These are phyloP conservation scores for Papilio demoleus DNA, from an alignment of 2,888 invertebrate genomes.

Conservation along the genomic window DNA sequence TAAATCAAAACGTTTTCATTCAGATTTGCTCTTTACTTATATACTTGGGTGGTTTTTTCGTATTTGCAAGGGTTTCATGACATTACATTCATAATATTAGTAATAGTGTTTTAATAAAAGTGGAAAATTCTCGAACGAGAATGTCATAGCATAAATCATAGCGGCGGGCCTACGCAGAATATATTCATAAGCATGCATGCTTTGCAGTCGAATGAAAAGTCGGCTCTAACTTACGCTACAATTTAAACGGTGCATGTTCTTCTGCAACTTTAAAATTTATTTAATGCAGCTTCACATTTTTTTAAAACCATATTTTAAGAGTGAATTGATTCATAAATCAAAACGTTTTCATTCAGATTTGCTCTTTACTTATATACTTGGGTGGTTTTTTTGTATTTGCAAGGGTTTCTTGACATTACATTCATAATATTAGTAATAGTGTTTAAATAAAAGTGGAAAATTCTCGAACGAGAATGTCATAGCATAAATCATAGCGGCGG, in stretches of 20 bases:
- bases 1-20: too few relatives aligned
- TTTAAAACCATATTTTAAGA: too few relatives aligned
- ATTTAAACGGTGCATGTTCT: slow-evolving; percentile 28
- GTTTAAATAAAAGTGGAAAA: slow-evolving; percentile 7
- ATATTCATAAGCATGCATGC: slow-evolving; percentile 24
- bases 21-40: too few relatives aligned
- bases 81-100: background rate
- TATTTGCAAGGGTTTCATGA: too few relatives aligned
- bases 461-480: slow-evolving; percentile 15
- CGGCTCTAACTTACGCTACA: slow-evolving; percentile 16
- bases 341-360: too few relatives aligned
- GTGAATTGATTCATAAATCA: too few relatives aligned
- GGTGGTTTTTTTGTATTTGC: too few relatives aligned
- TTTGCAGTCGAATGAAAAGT: slow-evolving; percentile 29
- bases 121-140: slow-evolving; percentile 12
- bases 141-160: slow-evolving; percentile 22
- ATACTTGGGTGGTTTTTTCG: too few relatives aligned
- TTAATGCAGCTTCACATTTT: too few relatives aligned
- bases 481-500: slow-evolving; percentile 11
- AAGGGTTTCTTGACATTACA: too few relatives aligned
- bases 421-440: background rate
- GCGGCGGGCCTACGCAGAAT: slow-evolving; percentile 3
- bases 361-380: too few relatives aligned
- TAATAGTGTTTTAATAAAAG: background rate
- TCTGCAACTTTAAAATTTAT: slow-evolving; percentile 1